Evolutionary conservation across 2,888 invertebrate species (phyloP).

Genomic region (Timema podura): DNA sequence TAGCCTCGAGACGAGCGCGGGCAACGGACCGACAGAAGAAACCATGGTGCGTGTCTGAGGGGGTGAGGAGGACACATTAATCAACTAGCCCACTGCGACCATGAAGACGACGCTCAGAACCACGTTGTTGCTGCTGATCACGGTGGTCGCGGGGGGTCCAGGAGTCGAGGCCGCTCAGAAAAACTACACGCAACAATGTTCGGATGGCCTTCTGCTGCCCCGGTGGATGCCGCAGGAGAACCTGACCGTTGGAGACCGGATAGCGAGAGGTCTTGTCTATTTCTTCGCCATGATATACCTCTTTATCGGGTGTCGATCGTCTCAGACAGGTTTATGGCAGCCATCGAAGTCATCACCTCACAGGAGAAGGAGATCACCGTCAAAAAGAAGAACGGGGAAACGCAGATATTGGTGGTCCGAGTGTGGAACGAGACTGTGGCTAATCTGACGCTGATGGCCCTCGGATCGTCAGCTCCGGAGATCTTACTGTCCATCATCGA

Average conservation of each 20-base stretch:
- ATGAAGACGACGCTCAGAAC: conserved; percentile 19
- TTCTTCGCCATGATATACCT: conserved; percentile 86
- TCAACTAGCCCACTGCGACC: too few relatives aligned
- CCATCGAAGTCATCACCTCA: conserved; percentile 98
- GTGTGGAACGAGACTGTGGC: conserved; percentile 99
- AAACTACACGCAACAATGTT: conserved; percentile 51
- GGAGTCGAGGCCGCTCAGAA: conserved; percentile 12
- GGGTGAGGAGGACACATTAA: background rate
- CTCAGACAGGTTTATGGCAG: conserved; percentile 98
- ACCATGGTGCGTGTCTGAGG: conserved; percentile 2
- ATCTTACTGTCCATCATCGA: conserved; percentile 97
- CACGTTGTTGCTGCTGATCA: conserved; percentile 22
- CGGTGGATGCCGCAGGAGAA: conserved; percentile 82
- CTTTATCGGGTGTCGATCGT: conserved; percentile 99
- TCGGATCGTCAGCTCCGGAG: conserved; percentile 98
- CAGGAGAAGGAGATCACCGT: conserved; percentile 93
- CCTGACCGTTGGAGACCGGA: conserved; percentile 68
- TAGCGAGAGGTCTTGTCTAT: conserved; percentile 85
- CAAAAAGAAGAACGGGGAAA: conserved; percentile 81
- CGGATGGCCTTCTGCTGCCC: conserved; percentile 81
- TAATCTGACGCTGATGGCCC: conserved; percentile 96
- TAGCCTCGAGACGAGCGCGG: conserved; percentile 8
- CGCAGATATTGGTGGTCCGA: conserved; percentile 83
- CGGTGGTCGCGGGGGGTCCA: conserved; percentile 12
- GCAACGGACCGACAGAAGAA: background rate